Conservation (phyloP, 2,113 vertebrate genomes). For the Cranoglanis bouderius region DNA sequence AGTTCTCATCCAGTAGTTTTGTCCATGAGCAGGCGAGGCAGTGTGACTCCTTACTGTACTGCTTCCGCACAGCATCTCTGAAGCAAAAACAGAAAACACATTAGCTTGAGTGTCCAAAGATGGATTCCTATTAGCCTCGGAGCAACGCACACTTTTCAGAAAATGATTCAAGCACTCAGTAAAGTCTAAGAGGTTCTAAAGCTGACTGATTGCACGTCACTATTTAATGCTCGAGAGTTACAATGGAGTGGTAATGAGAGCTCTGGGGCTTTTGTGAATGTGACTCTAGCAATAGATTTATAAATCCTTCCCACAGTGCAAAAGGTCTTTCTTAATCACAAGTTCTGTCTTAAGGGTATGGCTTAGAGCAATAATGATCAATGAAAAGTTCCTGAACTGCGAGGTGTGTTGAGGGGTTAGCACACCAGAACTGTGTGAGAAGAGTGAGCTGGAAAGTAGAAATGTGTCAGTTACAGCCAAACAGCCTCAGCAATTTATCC, state of each 20-base stretch:
- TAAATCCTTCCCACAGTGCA: neutral
- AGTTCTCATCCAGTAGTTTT: too few species aligned
- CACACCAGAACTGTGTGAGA: neutral
- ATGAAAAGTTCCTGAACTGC: too few species aligned
- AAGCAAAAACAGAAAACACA: constrained; percentile 3
- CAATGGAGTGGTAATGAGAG: constrained; percentile 25
- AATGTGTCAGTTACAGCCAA: neutral
- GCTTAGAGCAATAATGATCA: neutral
- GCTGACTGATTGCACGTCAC: constrained; percentile 28
- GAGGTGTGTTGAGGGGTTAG: too few species aligned
- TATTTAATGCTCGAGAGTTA: constrained; percentile 17
- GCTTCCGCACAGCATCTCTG: neutral
- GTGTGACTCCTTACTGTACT: neutral
- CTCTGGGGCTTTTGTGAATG: constrained; percentile 20
- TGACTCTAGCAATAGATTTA: neutral
- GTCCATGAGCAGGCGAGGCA: neutral
- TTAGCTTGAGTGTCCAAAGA: neutral
- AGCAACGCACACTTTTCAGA: constrained; percentile 16
- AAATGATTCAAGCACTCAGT: neutral
- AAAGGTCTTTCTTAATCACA: neutral
- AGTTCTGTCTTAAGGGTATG: neutral
- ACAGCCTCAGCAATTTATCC: neutral
- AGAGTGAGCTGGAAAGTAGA: neutral
- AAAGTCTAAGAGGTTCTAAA: constrained; percentile 23
- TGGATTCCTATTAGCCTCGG: constrained; percentile 18